A percentile compares a stretch with the other conserved stretches of the same genome.
These are phyloP conservation scores for Ellobius talpinus DNA, from an alignment of 2,113 vertebrate genomes.

Conservation along the genomic window DNA sequence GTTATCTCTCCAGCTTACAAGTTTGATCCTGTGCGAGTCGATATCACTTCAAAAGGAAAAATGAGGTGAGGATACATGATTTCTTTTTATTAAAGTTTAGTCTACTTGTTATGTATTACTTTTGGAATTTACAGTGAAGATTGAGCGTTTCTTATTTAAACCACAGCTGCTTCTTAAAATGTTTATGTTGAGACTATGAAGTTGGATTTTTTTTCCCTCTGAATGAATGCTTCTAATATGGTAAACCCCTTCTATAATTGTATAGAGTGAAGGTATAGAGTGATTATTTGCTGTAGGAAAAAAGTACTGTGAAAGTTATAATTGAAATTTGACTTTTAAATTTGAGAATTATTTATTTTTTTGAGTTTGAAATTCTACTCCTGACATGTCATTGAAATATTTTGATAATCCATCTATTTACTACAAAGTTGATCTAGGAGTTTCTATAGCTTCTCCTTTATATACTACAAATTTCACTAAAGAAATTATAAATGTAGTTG, in stretches of 20 bases:
- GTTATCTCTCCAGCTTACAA: constrained; percentile 93
- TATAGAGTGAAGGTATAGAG: constrained; percentile 27
- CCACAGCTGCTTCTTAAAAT: background rate
- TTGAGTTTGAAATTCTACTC: constrained; percentile 36
- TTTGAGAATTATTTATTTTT: constrained; percentile 63
- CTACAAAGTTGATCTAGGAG: background rate
- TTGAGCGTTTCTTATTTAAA: constrained; percentile 56
- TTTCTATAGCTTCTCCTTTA: constrained; percentile 14
- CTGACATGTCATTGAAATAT: constrained; percentile 9
- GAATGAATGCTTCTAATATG: constrained; percentile 20
- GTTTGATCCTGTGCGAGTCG: constrained; percentile 97
- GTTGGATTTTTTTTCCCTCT: background rate
- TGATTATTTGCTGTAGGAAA: background rate
- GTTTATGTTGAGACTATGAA: constrained; percentile 32
- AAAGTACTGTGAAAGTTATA: constrained; percentile 44
- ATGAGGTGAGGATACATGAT: constrained; percentile 92
- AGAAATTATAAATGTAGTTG: background rate
- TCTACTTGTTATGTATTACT: background rate
- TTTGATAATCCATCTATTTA: constrained; percentile 11
- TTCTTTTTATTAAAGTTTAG: constrained; percentile 28
- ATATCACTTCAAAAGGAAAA: constrained; percentile 99
- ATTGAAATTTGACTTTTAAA: constrained; percentile 42
- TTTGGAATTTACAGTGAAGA: background rate
- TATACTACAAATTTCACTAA: no score
- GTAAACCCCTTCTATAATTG: background rate